Evolutionary conservation across 2,888 invertebrate species (phyloP).

Genomic region (Troglohyphantes excavatus): DNA sequence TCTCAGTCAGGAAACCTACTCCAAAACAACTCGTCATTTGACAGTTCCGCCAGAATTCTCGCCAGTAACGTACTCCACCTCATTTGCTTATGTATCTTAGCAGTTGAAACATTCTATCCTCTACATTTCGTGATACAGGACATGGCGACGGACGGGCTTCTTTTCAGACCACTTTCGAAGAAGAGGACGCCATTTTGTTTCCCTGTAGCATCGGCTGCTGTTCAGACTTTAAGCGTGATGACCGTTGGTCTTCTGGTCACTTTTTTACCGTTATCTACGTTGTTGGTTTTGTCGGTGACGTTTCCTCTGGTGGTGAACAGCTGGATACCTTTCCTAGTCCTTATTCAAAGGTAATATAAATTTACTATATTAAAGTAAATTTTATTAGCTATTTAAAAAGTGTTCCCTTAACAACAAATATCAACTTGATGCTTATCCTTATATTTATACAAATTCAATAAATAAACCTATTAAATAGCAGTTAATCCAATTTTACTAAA

Average conservation of each 20-base stretch:
- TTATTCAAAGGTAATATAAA: conserved; percentile 67
- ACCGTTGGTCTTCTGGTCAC: conserved; percentile 5
- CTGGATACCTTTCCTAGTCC: conserved; percentile 57
- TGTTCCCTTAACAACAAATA: too few species aligned
- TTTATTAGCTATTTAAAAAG: too few species aligned
- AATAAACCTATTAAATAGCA: too few species aligned
- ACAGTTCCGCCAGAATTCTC: not conserved
- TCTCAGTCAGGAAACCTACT: conserved; percentile 1
- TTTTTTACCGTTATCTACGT: not conserved
- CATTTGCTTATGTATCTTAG: conserved; percentile 36
- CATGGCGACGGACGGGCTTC: conserved; percentile 78
- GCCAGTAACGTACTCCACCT: conserved; percentile 36
- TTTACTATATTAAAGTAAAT: too few species aligned
- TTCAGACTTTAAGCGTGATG: conserved; percentile 25
- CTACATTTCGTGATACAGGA: conserved; percentile 60
- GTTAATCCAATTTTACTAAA: too few species aligned
- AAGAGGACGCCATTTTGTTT: conserved; percentile 67
- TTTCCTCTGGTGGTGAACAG: conserved; percentile 49
- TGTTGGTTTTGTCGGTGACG: conserved; percentile 29
- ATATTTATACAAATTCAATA: too few species aligned
- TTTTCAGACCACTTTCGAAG: conserved; percentile 76
- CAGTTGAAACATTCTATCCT: conserved; percentile 51
- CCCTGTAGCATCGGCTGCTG: conserved; percentile 1
- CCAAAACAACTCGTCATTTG: not conserved
- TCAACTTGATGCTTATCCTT: too few species aligned